Conservation (phyloP, 2,797 vertebrate genomes). For the Hoplostethus mediterraneus region DNA sequence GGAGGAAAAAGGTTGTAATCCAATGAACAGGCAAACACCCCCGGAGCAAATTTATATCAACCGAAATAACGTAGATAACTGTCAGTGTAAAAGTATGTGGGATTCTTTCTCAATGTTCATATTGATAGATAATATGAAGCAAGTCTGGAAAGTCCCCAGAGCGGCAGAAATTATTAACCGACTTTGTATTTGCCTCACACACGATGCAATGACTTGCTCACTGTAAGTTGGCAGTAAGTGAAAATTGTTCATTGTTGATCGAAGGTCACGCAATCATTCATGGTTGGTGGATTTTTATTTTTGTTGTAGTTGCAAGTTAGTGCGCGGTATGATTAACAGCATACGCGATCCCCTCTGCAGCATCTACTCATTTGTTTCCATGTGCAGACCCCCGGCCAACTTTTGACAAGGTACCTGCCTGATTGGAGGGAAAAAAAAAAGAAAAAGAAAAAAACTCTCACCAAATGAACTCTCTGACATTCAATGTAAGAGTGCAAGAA, state of each 20-base stretch:
- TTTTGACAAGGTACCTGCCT: no score
- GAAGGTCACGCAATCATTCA: neutral
- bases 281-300: no score
- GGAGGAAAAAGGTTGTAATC: neutral
- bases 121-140: neutral
- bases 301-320: no score
- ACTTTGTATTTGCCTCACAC: neutral
- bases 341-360: no score
- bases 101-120: neutral
- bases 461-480: no score
- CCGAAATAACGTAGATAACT: neutral
- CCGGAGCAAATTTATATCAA: neutral
- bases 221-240: neutral
- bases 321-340: no score
- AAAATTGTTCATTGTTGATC: neutral
- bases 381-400: no score
- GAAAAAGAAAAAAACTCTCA: no score
- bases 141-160: conserved; percentile 33
- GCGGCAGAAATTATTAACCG: neutral
- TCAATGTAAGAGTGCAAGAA: no score
- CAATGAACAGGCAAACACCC: neutral
- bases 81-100: neutral
- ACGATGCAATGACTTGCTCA: neutral
- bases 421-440: no score
- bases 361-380: no score